Evolutionary conservation across 2,113 vertebrate genomes (phyloP), one percentile per base, ranked within the genome.

Genomic region (Pithys albifrons): DNA sequence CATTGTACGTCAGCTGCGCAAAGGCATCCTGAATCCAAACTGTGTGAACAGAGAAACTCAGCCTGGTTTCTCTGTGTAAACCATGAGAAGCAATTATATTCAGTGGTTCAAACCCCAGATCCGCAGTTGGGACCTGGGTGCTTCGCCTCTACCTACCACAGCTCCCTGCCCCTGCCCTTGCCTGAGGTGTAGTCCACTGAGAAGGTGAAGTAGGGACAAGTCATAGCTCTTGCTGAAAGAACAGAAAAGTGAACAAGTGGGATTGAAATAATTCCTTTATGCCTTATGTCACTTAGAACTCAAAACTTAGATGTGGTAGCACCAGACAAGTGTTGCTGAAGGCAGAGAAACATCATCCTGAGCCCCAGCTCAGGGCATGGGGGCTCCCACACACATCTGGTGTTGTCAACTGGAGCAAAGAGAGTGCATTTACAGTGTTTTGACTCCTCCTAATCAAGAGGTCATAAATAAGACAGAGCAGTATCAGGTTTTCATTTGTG

Each of bases 301-400:
- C 41, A 27, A 57, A 51, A 69, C 19, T 23, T 35, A 73, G 59
- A 57, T 0, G 0, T 28, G n/a, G 1, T 35, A 69, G 45, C 25
- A 19, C 49, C 14, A 85, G 35, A 55, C 5, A 19, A 65, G 71
- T 8, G 9, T 7, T 2, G 1, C 23, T 73, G 54, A 88, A 79
- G 57, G 28, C 46, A 67, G 18, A 71, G 48, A 18, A 89, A 23
- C 29, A n/a, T 33, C 48, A 62, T 7, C 43, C 24, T 43, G 35
- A 65, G 31, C 2, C 4, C 14, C 43, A 37, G 11, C 43, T 65
- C 51, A 45, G 59, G 35, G 14, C 0, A 0, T 28, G 45, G 37
- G 62, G 6, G 3, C 2, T 65, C 45, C 19, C 3, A 2, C 4
- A 9, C 0, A 0, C 31, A 48, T 57, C 25, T 24, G 7, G 9